Evolutionary conservation across 2,888 invertebrate species (phyloP).

Genomic region (Dynastes hyllus): DNA sequence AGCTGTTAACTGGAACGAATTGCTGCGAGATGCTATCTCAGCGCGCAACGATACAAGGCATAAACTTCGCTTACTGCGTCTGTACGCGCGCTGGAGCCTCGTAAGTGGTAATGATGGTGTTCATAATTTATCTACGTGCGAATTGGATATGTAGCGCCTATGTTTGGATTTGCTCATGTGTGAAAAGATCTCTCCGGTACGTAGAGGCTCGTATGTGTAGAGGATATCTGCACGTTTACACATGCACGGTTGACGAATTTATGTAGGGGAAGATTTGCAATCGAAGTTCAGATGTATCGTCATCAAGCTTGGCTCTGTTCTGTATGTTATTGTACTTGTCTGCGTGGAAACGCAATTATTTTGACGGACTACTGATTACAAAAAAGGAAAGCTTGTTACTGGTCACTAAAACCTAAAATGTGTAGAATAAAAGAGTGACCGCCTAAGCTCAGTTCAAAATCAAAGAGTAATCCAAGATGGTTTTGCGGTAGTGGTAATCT

Average conservation of each 20-base stretch:
- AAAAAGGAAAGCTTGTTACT: too few relatives aligned
- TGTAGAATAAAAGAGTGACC: too few relatives aligned
- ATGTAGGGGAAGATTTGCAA: constrained; percentile 11
- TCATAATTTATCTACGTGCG: constrained; percentile 38
- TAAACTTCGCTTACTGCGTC: constrained; percentile 14
- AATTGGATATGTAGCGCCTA: background rate
- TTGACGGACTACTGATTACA: too few relatives aligned
- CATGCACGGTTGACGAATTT: constrained; percentile 1
- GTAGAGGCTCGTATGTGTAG: background rate
- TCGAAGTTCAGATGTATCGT: background rate
- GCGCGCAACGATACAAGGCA: background rate
- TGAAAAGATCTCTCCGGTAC: constrained; percentile 8
- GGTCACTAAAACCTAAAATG: too few relatives aligned
- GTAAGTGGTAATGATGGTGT: constrained; percentile 43
- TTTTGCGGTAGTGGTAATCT: too few relatives aligned
- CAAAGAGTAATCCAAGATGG: too few relatives aligned
- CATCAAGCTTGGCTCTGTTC: background rate
- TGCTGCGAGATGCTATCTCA: constrained; percentile 44
- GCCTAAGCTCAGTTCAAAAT: too few relatives aligned
- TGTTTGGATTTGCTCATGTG: constrained; percentile 31
- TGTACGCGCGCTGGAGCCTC: constrained; percentile 5
- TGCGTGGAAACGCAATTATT: too few relatives aligned
- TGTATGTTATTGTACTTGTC: too few relatives aligned
- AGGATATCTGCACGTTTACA: background rate
- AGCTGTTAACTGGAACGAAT: constrained; percentile 47